phyloP scores from a whole-genome alignment of 2,113 vertebrate genomes.

The Rallus limicola region DNA sequence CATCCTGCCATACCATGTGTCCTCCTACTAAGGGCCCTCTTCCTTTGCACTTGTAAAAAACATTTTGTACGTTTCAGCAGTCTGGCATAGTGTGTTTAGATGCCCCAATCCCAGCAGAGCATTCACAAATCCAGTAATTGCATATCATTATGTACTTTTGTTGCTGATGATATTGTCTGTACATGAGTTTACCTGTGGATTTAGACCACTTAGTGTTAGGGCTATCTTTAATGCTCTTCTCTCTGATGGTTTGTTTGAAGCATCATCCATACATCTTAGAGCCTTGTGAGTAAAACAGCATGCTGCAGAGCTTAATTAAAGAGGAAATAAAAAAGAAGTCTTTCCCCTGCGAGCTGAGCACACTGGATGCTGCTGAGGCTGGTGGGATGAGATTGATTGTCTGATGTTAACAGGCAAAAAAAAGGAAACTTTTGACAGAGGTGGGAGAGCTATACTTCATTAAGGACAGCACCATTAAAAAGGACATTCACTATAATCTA shows the following conservation, averaged over 20 bases:
- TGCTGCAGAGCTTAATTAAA: constrained; percentile 36
- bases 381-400: constrained; percentile 9
- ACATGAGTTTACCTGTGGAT: neutral
- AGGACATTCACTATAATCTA: neutral
- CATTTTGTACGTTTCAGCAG: neutral
- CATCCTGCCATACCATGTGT: neutral
- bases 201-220: neutral
- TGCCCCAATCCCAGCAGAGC: neutral
- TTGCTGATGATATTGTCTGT: neutral
- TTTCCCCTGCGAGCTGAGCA: neutral
- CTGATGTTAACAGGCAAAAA: constrained; percentile 10
- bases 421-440: neutral
- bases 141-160: constrained; percentile 28
- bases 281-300: constrained; percentile 16
- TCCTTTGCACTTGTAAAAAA: neutral
- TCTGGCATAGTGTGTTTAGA: neutral
- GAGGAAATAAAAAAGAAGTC: constrained; percentile 5
- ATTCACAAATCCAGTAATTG: constrained; percentile 38
- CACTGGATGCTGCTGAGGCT: constrained; percentile 17
- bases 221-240: constrained; percentile 21
- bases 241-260: constrained; percentile 2
- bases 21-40: neutral
- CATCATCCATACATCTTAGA: neutral
- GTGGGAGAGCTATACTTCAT: neutral
- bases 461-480: constrained; percentile 12